These are phyloP conservation scores for Chaetodon trifascialis DNA, from an alignment of 2,113 vertebrate species.

Conservation along the genomic window DNA sequence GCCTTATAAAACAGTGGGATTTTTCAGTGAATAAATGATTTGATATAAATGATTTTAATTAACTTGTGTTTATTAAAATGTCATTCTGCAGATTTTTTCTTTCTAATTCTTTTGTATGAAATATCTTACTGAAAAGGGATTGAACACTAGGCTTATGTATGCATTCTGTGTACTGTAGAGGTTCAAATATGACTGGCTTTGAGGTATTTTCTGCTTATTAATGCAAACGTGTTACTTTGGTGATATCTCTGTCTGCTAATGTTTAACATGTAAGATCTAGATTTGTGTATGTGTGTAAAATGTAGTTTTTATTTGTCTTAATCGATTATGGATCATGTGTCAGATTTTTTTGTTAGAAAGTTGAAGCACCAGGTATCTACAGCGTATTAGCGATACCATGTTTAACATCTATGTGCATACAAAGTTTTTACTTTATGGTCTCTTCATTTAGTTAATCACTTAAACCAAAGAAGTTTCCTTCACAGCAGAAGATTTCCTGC, in stretches of 20 bases:
- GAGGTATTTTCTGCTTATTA: slow-evolving; percentile 36
- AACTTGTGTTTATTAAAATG: slow-evolving; percentile 19
- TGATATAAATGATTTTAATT: neutral
- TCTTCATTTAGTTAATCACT: slow-evolving; percentile 27
- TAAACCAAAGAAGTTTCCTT: slow-evolving; percentile 68
- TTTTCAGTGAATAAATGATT: slow-evolving; percentile 22
- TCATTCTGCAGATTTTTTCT: neutral
- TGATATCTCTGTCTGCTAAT: slow-evolving; percentile 20
- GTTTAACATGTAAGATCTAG: slow-evolving; percentile 15
- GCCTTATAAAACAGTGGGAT: slow-evolving; percentile 8
- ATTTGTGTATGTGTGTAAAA: slow-evolving; percentile 24
- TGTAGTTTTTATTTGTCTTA: slow-evolving; percentile 7
- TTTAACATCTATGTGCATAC: slow-evolving; percentile 20
- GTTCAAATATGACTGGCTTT: slow-evolving; percentile 33
- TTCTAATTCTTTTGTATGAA: slow-evolving; percentile 9
- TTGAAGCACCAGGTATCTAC: neutral
- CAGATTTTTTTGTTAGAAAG: neutral
- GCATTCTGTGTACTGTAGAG: slow-evolving; percentile 12
- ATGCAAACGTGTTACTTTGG: slow-evolving; percentile 25
- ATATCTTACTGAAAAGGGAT: slow-evolving; percentile 47
- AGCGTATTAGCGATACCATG: slow-evolving; percentile 2
- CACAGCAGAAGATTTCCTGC: slow-evolving; percentile 34
- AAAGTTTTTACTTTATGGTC: slow-evolving; percentile 14
- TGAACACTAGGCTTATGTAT: slow-evolving; percentile 28
- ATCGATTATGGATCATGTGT: neutral